Percentiles rank a stretch among this genome's conserved stretches.
phyloP scores from a whole-genome alignment of 1,140 invertebrate genomes.

The Coptotermes formosanus region DNA sequence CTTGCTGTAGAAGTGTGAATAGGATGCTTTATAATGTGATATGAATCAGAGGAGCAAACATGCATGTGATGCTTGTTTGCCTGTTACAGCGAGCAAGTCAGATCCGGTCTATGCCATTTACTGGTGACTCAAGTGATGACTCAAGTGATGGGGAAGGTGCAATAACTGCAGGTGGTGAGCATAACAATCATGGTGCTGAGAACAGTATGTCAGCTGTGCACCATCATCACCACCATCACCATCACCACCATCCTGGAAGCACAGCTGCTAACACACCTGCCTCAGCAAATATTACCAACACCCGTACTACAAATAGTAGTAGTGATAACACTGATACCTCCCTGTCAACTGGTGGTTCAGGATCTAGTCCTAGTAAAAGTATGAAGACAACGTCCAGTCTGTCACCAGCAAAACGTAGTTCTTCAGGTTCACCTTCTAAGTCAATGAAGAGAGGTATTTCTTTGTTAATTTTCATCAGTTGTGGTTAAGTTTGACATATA shows the following conservation, averaged over 20 bases:
- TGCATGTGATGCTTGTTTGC: too few species aligned
- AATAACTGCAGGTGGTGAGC: conserved; percentile 38
- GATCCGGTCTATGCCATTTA: conserved; percentile 92
- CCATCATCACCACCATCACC: conserved; percentile 14
- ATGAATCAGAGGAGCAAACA: too few species aligned
- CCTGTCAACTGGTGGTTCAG: conserved; percentile 47
- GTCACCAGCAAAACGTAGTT: conserved; percentile 79
- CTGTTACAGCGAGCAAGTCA: conserved; percentile 80
- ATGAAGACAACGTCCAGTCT: conserved; percentile 79
- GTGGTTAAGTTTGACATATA: neutral
- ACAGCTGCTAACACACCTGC: conserved; percentile 36
- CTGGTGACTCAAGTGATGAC: conserved; percentile 91
- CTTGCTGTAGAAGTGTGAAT: too few species aligned
- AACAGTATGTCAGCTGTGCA: neutral
- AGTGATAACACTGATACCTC: conserved; percentile 54
- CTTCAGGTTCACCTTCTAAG: conserved; percentile 79
- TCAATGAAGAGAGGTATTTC: conserved; percentile 63
- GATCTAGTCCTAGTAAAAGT: conserved; percentile 79
- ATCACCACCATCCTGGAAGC: conserved; percentile 1
- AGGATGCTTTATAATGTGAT: too few species aligned
- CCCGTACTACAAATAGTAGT: conserved; percentile 54
- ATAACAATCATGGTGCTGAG: conserved; percentile 39
- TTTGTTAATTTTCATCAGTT: neutral
- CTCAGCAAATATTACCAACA: conserved; percentile 49
- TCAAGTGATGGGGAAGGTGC: conserved; percentile 83